Percentiles rank a stretch among this genome's conserved stretches.
These are phyloP conservation scores for Onchidella celtica DNA, from an alignment of 2,888 invertebrate species.

Conservation along the genomic window DNA sequence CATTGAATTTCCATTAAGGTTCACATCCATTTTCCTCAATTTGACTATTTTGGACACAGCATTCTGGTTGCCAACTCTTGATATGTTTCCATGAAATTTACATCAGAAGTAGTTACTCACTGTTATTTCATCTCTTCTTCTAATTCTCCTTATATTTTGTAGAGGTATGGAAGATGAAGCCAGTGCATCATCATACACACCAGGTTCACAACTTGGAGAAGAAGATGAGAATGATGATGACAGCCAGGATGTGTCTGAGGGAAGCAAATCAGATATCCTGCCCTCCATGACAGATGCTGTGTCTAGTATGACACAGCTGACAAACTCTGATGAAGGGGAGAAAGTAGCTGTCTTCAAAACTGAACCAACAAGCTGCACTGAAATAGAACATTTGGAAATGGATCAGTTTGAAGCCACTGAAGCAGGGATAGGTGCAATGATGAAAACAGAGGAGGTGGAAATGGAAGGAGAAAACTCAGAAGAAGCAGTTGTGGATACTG, in stretches of 20 bases:
- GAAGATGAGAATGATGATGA: slow-evolving; percentile 26
- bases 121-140: too few relatives aligned
- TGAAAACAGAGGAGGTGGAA: slow-evolving; percentile 33
- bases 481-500: neutral
- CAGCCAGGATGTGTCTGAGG: neutral
- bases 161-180: slow-evolving; percentile 42
- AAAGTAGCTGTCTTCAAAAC: slow-evolving; percentile 24
- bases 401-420: slow-evolving; percentile 28
- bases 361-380: slow-evolving; percentile 26
- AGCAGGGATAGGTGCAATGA: slow-evolving; percentile 24
- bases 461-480: neutral
- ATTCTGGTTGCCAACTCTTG: too few relatives aligned
- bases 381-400: slow-evolving; percentile 33
- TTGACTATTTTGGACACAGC: too few relatives aligned
- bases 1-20: too few relatives aligned
- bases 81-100: too few relatives aligned
- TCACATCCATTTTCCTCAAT: too few relatives aligned
- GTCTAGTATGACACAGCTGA: slow-evolving; percentile 19
- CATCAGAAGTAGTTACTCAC: too few relatives aligned
- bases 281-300: slow-evolving; percentile 1
- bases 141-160: too few relatives aligned
- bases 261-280: slow-evolving; percentile 6
- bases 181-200: slow-evolving; percentile 29
- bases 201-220: neutral
- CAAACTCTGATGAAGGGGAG: slow-evolving; percentile 20